Base-by-base conservation (phyloP, 1,140 invertebrate genomes). In the Asobara japonica region DNA sequence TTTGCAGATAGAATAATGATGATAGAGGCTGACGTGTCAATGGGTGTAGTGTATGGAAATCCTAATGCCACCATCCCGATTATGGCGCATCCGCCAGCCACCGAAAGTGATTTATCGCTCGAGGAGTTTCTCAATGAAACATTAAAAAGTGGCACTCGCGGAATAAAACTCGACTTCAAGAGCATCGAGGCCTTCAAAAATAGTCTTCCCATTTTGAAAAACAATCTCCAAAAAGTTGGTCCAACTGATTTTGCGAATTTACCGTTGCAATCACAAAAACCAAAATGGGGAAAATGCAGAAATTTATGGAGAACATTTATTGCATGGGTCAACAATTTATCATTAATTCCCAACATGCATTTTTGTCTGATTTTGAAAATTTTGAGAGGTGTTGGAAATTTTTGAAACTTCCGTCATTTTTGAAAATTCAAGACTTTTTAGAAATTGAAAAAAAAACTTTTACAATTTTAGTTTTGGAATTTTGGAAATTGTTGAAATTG, bases 101-200 rank as follows among this genome's bases (percentile, higher is more conserved):
- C 81, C 0, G 88, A 84, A 4, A 95, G 94, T 2, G 94, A 97
- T 82, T 85, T 97, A 2, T 91, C 92, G 4, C 86, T 98, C 0
- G 88, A 92, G 6, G 88, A 92, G 3, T 97, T 96, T 85, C 79
- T 98, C 0, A 74, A 85, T 7, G 84, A 85, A 16, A 90, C 93
- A 6, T 80, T 89, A 1, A 83, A 86, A 72, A 89, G 91, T 79
- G 71, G 71, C 81, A 83, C 85, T 75, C 93, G 93, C 79, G 96
- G 95, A 0, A 91, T 97, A 1, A 97, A 97, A 82, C 86, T 98
- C 1, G 95, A 97, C 82, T 97, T 98, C 77, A 97, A 97, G 83
- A 90, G 90, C 0, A 92, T 93, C 22, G 92, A 94, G 66, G 94
- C 93, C 8, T 94, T 96, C 73, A 89, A 92, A 65, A 88, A 88